Evolutionary conservation across 2,797 vertebrate species (phyloP).

Genomic region (Amniataba percoides): DNA sequence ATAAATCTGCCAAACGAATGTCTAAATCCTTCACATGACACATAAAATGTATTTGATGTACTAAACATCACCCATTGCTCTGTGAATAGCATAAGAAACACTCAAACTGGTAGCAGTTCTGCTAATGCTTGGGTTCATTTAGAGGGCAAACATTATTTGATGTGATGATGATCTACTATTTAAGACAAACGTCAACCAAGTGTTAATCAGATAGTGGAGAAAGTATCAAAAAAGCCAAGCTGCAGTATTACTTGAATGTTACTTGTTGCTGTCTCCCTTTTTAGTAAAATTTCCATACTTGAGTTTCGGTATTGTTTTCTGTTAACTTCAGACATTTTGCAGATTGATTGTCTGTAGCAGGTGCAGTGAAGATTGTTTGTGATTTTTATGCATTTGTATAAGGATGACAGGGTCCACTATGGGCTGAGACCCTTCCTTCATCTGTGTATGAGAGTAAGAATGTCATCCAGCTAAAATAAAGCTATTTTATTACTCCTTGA

Average conservation of each 20-base stretch:
- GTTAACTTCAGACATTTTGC: not conserved
- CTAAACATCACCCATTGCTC: not conserved
- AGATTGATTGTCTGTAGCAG: not conserved
- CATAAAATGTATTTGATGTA: not conserved
- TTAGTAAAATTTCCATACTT: no score
- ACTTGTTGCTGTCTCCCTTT: no score
- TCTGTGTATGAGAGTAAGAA: no score
- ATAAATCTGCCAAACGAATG: not conserved
- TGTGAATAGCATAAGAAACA: no score
- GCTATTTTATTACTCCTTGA: no score
- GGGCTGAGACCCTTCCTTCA: no score
- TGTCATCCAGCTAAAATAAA: no score
- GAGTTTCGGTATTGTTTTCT: not conserved
- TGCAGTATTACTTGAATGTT: no score
- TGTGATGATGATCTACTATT: not conserved
- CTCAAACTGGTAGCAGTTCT: not conserved
- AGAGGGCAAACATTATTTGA: not conserved
- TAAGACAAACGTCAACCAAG: not conserved
- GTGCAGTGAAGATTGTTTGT: not conserved
- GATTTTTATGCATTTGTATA: not conserved
- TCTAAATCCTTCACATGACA: constrained; percentile 1
- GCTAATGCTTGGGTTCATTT: not conserved
- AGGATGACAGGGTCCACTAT: not conserved
- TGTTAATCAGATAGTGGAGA: no score
- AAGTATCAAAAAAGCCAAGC: no score